Percentiles rank a stretch among this genome's conserved stretches.
These are phyloP conservation scores for Zeus faber DNA, from an alignment of 2,113 vertebrate genomes.

Conservation along the genomic window DNA sequence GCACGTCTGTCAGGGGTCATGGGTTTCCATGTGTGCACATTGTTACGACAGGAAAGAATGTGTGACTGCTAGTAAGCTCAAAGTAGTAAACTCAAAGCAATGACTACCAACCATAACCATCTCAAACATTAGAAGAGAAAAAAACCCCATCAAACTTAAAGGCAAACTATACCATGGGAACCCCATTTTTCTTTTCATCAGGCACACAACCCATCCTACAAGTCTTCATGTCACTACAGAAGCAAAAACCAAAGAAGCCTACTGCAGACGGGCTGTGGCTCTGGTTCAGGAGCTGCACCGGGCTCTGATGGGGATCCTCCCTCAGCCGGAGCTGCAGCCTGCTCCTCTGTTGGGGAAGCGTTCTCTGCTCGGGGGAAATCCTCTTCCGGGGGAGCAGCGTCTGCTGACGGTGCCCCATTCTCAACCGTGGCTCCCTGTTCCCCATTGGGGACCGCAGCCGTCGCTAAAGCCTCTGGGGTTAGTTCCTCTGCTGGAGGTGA, in stretches of 20 bases:
- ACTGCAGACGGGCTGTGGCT: conserved; percentile 55
- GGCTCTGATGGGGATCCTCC: conserved; percentile 22
- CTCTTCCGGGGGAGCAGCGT: conserved; percentile 8
- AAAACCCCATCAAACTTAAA: too few species aligned
- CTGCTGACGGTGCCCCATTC: conserved; percentile 15
- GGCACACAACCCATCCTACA: too few species aligned
- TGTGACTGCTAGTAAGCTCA: too few species aligned
- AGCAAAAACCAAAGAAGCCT: conserved; percentile 43
- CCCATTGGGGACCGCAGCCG: too few species aligned
- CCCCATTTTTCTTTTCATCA: too few species aligned
- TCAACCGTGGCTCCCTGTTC: conserved; percentile 29
- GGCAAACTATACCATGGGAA: too few species aligned
- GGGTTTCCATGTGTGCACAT: conserved; percentile 10
- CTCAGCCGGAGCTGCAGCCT: conserved; percentile 20
- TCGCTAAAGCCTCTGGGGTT: conserved; percentile 12
- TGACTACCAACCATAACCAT: too few species aligned
- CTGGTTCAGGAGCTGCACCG: conserved; percentile 41
- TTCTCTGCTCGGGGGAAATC: conserved; percentile 17
- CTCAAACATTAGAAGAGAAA: too few species aligned
- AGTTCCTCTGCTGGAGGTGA: conserved; percentile 20
- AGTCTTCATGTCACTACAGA: not conserved
- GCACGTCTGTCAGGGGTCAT: conserved; percentile 17
- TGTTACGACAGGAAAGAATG: not conserved
- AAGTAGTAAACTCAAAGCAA: too few species aligned
- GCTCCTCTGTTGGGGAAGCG: conserved; percentile 17